Conservation (phyloP, 1,140 invertebrate species). For the Lordiphosa collinella region DNA sequence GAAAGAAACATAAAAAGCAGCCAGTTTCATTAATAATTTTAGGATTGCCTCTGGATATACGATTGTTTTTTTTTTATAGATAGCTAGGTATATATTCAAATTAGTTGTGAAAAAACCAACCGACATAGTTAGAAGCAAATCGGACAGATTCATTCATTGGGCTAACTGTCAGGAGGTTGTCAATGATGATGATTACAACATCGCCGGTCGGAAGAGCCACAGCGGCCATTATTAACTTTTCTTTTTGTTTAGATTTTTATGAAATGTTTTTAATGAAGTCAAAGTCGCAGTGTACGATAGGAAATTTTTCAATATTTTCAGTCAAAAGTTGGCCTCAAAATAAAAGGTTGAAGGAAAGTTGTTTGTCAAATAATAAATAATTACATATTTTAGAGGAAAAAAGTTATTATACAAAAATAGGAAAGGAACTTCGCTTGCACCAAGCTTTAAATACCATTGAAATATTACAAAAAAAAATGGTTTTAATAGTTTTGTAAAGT, state of each 20-base stretch:
- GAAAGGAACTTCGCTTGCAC: too few species aligned
- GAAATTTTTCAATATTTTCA: too few species aligned
- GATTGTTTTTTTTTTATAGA: conserved; percentile 1
- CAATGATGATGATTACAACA: conserved; percentile 31
- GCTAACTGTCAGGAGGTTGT: conserved; percentile 53
- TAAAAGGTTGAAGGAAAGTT: too few species aligned
- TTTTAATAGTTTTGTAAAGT: too few species aligned
- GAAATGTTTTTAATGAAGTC: conserved; percentile 68
- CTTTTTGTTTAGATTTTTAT: conserved; percentile 23
- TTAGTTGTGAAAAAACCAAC: conserved; percentile 18
- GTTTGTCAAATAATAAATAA: too few species aligned
- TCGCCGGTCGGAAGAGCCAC: conserved; percentile 18
- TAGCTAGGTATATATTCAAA: conserved; percentile 38
- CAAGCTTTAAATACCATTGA: too few species aligned
- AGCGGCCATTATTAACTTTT: conserved; percentile 54
- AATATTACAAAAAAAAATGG: too few species aligned
- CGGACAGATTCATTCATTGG: conserved; percentile 56
- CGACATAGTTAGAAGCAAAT: conserved; percentile 49
- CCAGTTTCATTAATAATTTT: conserved; percentile 62
- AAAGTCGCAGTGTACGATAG: background rate
- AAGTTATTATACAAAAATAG: too few species aligned
- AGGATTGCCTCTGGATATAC: conserved; percentile 17
- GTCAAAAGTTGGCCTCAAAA: too few species aligned
- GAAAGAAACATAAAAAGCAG: conserved; percentile 13
- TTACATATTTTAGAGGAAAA: too few species aligned